Conservation (phyloP, 1,140 invertebrate genomes). For the Polypedilum pembai region DNA sequence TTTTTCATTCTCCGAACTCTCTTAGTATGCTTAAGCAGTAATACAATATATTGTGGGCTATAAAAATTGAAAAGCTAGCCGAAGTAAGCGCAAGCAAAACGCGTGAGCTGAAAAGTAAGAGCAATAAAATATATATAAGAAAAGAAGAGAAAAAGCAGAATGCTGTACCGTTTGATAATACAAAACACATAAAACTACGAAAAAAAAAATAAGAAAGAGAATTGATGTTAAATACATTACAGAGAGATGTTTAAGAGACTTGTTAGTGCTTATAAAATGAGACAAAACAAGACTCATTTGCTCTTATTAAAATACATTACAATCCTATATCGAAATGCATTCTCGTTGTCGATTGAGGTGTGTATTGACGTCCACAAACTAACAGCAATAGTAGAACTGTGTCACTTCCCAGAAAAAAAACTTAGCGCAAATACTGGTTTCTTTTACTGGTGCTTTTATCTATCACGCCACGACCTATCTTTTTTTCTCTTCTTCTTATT, state of each 20-base stretch:
- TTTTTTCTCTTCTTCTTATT: not conserved
- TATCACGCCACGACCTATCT: conserved; percentile 9
- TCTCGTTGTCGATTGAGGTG: not conserved
- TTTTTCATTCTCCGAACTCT: not conserved
- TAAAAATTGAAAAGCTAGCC: not conserved
- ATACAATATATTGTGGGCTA: not conserved
- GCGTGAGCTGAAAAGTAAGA: conserved; percentile 25
- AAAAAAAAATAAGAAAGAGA: not conserved
- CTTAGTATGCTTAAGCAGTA: not conserved
- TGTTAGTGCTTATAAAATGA: conserved; percentile 1
- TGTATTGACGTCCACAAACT: not conserved
- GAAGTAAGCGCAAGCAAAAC: not conserved
- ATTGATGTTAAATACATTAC: conserved; percentile 26
- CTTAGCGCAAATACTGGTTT: conserved; percentile 11
- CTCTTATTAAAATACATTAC: not conserved
- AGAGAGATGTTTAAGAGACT: not conserved
- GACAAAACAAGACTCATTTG: not conserved
- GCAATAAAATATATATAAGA: not conserved
- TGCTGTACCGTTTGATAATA: conserved; percentile 26
- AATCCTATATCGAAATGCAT: not conserved
- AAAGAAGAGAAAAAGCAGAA: not conserved
- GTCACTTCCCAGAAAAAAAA: conserved; percentile 4
- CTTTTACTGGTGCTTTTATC: conserved; percentile 4
- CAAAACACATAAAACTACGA: not conserved
- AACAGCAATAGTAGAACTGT: not conserved